Conservation (phyloP, 2,797 vertebrate genomes). For the Sylvilagus floridanus region DNA sequence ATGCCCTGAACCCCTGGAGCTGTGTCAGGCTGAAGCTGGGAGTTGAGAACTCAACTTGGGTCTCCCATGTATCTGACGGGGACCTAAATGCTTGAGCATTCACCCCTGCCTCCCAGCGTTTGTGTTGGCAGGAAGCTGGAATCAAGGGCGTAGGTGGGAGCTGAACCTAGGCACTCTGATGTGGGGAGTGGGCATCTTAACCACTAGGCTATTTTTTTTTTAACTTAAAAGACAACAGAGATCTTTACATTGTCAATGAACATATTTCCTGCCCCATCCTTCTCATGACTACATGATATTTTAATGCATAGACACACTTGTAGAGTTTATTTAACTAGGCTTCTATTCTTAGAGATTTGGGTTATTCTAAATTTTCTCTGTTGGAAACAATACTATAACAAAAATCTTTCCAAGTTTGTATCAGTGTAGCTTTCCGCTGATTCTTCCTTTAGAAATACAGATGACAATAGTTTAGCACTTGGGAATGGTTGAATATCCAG, state of each 20-base stretch:
- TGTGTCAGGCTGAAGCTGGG: too few species aligned
- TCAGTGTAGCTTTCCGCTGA: slow-evolving; percentile 34
- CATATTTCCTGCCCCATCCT: background rate
- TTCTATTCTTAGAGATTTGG: slow-evolving; percentile 27
- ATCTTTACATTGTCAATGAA: background rate
- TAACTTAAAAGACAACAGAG: background rate
- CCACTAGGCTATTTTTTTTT: background rate
- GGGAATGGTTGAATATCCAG: slow-evolving; percentile 39
- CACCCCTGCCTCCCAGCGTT: too few species aligned
- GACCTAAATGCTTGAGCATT: too few species aligned
- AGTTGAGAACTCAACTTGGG: too few species aligned
- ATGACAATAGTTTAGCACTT: slow-evolving; percentile 33
- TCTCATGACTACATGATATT: background rate
- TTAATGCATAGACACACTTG: background rate
- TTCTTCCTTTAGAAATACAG: slow-evolving; percentile 45
- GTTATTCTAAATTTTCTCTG: slow-evolving; percentile 56
- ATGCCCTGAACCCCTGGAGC: too few species aligned
- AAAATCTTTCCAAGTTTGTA: slow-evolving; percentile 49
- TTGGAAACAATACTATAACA: slow-evolving; percentile 38
- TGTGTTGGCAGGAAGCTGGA: too few species aligned
- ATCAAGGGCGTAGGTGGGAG: too few species aligned
- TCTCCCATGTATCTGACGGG: too few species aligned
- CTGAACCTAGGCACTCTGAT: too few species aligned
- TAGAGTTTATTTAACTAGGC: background rate
- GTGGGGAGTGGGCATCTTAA: too few species aligned